phyloP scores from a whole-genome alignment of 2,888 invertebrate genomes.

The Blastobasis adustella region DNA sequence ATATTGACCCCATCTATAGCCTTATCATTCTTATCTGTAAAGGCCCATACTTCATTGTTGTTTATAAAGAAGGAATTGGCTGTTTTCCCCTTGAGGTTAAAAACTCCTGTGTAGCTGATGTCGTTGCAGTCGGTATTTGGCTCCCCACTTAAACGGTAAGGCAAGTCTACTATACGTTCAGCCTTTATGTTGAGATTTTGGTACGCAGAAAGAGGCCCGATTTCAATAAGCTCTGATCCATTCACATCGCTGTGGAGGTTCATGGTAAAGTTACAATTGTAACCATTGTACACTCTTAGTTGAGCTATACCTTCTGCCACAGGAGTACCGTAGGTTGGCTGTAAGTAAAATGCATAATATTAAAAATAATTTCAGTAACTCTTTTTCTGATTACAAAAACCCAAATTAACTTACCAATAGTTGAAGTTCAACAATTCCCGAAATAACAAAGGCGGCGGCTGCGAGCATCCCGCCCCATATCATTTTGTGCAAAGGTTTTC shows the following conservation, averaged over 20 bases:
- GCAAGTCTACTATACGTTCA: conserved; percentile 28
- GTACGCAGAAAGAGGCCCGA: conserved; percentile 52
- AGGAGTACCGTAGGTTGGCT: conserved; percentile 76
- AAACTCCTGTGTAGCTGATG: conserved; percentile 29
- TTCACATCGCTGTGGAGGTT: conserved; percentile 20
- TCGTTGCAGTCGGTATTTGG: conserved; percentile 31
- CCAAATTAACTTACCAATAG: conserved; percentile 74
- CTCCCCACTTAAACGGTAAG: conserved; percentile 47
- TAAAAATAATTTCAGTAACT: conserved; percentile 2
- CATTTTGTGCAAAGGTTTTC: conserved; percentile 90
- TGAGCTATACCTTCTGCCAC: conserved; percentile 77
- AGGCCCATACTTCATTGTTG: conserved; percentile 34
- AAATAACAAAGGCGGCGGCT: conserved; percentile 88
- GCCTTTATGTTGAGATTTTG: conserved; percentile 53
- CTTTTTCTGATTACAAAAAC: background rate
- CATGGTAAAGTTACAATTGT: conserved; percentile 70
- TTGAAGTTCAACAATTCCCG: conserved; percentile 87
- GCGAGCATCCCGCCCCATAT: conserved; percentile 91
- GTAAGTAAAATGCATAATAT: conserved; percentile 18
- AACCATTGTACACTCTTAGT: conserved; percentile 81
- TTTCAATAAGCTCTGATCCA: conserved; percentile 17
- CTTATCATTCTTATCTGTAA: conserved; percentile 61
- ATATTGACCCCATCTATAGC: conserved; percentile 50
- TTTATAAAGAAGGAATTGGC: conserved; percentile 58
- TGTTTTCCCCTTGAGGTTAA: conserved; percentile 41